phyloP scores from a whole-genome alignment of 2,888 invertebrate genomes.

The Melieria omissa region DNA sequence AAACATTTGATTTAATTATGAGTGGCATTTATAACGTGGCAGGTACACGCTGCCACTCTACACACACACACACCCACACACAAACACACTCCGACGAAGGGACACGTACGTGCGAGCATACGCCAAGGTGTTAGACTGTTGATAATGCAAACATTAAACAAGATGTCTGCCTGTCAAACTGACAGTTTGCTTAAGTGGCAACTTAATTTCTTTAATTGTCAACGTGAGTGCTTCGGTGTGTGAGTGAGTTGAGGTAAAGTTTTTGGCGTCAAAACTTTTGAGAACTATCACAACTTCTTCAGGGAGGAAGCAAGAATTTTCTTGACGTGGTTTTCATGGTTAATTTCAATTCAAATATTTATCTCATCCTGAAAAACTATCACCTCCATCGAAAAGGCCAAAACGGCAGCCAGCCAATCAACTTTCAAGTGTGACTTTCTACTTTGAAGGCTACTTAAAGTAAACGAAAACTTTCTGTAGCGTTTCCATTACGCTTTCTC shows the following conservation, averaged over 20 bases:
- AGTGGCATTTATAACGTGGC: conserved; percentile 65
- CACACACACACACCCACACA: conserved; percentile 29
- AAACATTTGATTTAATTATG: conserved; percentile 66
- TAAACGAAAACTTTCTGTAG: conserved; percentile 16
- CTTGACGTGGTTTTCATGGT: conserved; percentile 29
- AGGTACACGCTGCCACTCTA: conserved; percentile 26
- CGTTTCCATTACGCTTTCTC: conserved; percentile 1
- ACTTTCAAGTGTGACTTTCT: conserved; percentile 29
- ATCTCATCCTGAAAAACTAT: no score
- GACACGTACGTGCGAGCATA: background rate
- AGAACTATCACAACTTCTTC: conserved; percentile 32
- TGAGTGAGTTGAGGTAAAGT: conserved; percentile 38
- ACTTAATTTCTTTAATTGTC: conserved; percentile 66
- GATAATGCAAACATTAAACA: conserved; percentile 61
- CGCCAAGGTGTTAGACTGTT: conserved; percentile 64
- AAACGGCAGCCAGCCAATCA: conserved; percentile 11
- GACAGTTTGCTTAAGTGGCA: conserved; percentile 63
- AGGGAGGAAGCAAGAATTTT: conserved; percentile 4
- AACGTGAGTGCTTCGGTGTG: conserved; percentile 44
- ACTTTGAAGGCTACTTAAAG: conserved; percentile 6
- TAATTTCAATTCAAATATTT: conserved; percentile 42
- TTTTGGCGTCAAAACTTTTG: conserved; percentile 33
- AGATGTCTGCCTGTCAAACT: conserved; percentile 61
- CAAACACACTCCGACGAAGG: background rate
- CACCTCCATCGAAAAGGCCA: no score